Conservation (phyloP, 2,113 vertebrate species). For the Genyomyrus donnyi region DNA sequence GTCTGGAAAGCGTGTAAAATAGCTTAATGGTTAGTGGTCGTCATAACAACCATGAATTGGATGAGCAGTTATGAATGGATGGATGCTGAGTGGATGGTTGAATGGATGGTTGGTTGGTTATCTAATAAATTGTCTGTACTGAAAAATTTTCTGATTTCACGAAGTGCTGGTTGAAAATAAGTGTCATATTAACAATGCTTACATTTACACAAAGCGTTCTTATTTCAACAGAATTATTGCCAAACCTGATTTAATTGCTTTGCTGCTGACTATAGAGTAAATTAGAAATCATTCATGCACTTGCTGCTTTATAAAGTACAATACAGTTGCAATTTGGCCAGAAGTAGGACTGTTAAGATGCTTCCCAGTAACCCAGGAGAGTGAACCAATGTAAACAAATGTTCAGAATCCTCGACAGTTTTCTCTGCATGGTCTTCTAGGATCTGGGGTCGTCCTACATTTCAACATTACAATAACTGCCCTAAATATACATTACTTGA, state of each 20-base stretch:
- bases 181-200: neutral
- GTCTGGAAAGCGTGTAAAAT: neutral
- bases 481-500: neutral
- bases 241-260: neutral
- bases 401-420: neutral
- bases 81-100: neutral
- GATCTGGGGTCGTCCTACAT: neutral
- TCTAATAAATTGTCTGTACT: neutral
- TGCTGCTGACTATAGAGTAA: neutral
- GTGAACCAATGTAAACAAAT: neutral
- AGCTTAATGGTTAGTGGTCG: neutral
- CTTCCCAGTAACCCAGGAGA: neutral
- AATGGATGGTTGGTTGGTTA: neutral
- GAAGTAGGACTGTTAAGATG: neutral
- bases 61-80: neutral
- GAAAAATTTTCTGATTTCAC: neutral
- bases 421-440: neutral
- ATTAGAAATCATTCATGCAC: neutral
- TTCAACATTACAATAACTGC: neutral
- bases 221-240: neutral
- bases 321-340: neutral
- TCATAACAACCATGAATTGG: neutral
- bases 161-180: neutral
- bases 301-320: neutral
- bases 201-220: neutral